These are phyloP conservation scores for Umimayanthus kanabou DNA, from an alignment of 92 coral and sea anemone species.

Conservation along the genomic window DNA sequence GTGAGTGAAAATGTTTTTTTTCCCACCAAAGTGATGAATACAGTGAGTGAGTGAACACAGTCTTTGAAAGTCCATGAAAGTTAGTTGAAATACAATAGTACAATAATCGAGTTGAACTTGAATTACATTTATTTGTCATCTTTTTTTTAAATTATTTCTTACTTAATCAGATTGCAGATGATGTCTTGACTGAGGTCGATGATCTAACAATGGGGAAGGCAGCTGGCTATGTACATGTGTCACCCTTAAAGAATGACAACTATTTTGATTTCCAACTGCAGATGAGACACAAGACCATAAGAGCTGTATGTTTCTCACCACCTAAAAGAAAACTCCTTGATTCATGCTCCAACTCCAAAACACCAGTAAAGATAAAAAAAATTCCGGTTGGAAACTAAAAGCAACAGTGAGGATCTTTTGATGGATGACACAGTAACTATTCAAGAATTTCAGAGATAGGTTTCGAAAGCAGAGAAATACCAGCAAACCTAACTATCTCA, in stretches of 20 bases:
- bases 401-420: slow-evolving; percentile 15
- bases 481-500: slow-evolving; percentile 10
- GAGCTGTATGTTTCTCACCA: slow-evolving; percentile 6
- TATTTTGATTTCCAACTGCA: slow-evolving; percentile 19
- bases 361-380: slow-evolving; percentile 27
- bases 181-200: slow-evolving; percentile 2
- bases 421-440: slow-evolving; percentile 25
- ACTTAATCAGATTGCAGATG: slow-evolving; percentile 5
- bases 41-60: no score
- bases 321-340: slow-evolving; percentile 19
- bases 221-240: neutral
- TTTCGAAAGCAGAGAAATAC: slow-evolving; percentile 6
- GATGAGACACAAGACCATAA: neutral
- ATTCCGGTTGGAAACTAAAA: slow-evolving; percentile 27
- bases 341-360: slow-evolving; percentile 19
- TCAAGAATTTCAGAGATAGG: slow-evolving; percentile 11
- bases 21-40: no score
- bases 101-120: slow-evolving; percentile 2
- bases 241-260: slow-evolving; percentile 10
- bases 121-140: neutral
- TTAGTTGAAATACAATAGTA: no score
- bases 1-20: no score
- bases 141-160: neutral
- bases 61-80: no score
- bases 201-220: slow-evolving; percentile 18